Evolutionary conservation across 2,888 invertebrate genomes (phyloP).

Genomic region (Mythimna loreyi): DNA sequence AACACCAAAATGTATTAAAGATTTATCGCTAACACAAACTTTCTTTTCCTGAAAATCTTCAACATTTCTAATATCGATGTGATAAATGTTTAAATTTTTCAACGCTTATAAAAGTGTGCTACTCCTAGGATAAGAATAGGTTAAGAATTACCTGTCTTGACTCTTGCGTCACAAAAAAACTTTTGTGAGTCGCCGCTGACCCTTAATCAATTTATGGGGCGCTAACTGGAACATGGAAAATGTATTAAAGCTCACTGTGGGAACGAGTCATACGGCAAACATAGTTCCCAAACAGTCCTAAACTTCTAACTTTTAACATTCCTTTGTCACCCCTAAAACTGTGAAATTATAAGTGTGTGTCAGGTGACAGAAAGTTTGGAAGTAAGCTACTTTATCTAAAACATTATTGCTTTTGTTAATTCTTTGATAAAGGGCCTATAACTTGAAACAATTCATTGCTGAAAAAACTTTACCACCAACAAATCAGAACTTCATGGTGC

Average conservation of each 20-base stretch:
- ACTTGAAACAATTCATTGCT: conserved; percentile 45
- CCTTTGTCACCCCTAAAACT: conserved; percentile 46
- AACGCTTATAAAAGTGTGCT: conserved; percentile 61
- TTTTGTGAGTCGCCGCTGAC: conserved; percentile 85
- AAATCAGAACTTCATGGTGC: conserved; percentile 74
- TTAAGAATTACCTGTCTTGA: conserved; percentile 78
- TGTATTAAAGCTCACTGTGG: conserved; percentile 89
- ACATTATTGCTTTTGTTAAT: conserved; percentile 26
- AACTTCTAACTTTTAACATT: conserved; percentile 64
- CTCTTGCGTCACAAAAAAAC: conserved; percentile 81
- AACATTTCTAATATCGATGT: conserved; percentile 16
- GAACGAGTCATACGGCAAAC: conserved; percentile 84
- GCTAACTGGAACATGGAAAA: conserved; percentile 91
- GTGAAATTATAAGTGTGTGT: conserved; percentile 43
- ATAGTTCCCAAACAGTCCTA: conserved; percentile 74
- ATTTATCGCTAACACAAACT: conserved; percentile 41
- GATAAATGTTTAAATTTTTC: conserved; percentile 36
- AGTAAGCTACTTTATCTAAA: conserved; percentile 11
- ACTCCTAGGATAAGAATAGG: conserved; percentile 70
- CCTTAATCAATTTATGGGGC: conserved; percentile 90
- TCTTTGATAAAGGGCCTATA: conserved; percentile 12
- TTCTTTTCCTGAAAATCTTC: conserved; percentile 25
- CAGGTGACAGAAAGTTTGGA: conserved; percentile 35
- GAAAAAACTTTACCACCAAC: conserved; percentile 63
- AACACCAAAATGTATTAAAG: conserved; percentile 56